A percentile compares a stretch with the other conserved stretches of the same genome.
Evolutionary conservation across 1,140 invertebrate species (phyloP).

Genomic region (Trinorchestia longiramus): DNA sequence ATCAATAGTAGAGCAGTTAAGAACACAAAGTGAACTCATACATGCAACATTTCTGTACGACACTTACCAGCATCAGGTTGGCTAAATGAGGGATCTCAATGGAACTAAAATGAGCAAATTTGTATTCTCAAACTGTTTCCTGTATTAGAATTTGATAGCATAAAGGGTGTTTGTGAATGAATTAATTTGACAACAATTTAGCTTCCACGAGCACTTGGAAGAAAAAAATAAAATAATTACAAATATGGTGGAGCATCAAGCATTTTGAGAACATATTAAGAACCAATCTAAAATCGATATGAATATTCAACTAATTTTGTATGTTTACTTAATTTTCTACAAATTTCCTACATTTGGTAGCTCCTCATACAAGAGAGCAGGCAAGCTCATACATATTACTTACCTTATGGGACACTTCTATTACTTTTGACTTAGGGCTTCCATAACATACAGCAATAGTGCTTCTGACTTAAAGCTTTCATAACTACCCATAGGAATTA

Average conservation of each 20-base stretch:
- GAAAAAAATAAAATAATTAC: no score
- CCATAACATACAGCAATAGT: background rate
- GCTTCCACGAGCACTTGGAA: no score
- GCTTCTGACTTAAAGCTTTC: background rate
- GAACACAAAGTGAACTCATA: background rate
- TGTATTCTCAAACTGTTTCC: background rate
- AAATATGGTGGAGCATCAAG: no score
- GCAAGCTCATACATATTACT: background rate
- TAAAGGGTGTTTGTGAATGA: background rate
- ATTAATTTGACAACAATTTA: background rate
- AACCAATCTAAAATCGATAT: no score
- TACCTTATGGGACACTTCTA: background rate
- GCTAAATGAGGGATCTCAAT: background rate
- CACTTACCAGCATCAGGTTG: background rate
- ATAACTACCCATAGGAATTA: background rate
- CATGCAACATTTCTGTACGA: background rate
- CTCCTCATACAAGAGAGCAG: background rate
- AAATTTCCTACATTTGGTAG: background rate
- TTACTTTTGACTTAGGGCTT: background rate
- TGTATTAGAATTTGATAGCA: background rate
- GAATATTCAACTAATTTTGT: no score
- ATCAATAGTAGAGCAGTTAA: background rate
- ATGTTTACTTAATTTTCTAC: background rate
- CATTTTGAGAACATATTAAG: no score
- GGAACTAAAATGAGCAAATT: background rate